Evolutionary conservation across 2,797 vertebrate genomes (phyloP).

Genomic region (Pseudopleuronectes americanus): DNA sequence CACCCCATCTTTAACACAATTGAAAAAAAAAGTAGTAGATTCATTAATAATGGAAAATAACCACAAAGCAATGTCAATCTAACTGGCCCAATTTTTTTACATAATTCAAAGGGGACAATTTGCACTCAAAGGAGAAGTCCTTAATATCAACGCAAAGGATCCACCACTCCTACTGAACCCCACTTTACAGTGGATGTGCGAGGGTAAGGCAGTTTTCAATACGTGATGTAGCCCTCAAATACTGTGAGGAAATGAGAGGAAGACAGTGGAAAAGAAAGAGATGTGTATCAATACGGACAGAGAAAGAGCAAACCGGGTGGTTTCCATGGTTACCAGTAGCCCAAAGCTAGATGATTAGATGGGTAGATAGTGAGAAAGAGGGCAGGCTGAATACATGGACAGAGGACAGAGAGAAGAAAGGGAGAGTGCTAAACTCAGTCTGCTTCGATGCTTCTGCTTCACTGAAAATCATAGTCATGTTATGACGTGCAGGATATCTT

Average conservation of each 20-base stretch:
- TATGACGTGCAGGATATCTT: neutral
- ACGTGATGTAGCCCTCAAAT: slow-evolving; percentile 11
- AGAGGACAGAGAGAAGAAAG: slow-evolving; percentile 25
- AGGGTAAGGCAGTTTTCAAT: slow-evolving; percentile 4
- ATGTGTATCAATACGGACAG: slow-evolving; percentile 40
- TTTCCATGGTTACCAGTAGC: slow-evolving; percentile 78
- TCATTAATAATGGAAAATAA: neutral
- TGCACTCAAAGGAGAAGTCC: neutral
- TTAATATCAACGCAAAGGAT: neutral
- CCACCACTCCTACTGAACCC: neutral
- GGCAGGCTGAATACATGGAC: slow-evolving; percentile 43
- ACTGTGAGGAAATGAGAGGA: neutral
- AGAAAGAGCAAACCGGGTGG: slow-evolving; percentile 57
- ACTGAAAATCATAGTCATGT: neutral
- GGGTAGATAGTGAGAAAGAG: slow-evolving; percentile 48
- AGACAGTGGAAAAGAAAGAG: slow-evolving; percentile 6
- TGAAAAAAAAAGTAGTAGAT: too few relatives aligned
- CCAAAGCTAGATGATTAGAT: slow-evolving; percentile 64
- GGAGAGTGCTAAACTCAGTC: neutral
- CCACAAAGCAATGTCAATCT: neutral
- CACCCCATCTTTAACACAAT: too few relatives aligned
- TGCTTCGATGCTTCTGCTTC: neutral
- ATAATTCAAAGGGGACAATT: too few relatives aligned
- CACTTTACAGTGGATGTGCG: slow-evolving; percentile 5
- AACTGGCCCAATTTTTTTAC: neutral